These are phyloP conservation scores for Neodon shergylaensis DNA, from an alignment of 2,113 vertebrate genomes.

Conservation along the genomic window DNA sequence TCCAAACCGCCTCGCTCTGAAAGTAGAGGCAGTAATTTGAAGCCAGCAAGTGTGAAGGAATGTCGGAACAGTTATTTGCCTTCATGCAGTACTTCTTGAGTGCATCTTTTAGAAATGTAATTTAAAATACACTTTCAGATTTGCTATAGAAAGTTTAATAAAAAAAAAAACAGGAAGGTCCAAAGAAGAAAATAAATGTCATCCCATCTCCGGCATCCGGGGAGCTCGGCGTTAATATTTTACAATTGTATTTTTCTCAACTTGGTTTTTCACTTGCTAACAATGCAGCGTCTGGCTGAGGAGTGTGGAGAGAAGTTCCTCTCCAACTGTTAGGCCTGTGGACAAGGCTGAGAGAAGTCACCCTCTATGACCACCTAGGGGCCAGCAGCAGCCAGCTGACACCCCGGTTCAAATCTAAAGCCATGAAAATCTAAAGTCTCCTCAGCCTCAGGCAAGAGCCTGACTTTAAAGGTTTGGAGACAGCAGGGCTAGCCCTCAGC, in stretches of 20 bases:
- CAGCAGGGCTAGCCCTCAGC: background rate
- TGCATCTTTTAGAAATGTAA: conserved; percentile 65
- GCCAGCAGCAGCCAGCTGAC: background rate
- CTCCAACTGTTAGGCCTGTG: background rate
- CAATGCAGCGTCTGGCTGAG: background rate
- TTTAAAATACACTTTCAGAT: conserved; percentile 57
- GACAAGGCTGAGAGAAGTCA: background rate
- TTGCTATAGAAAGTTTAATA: conserved; percentile 54
- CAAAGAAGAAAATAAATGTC: conserved; percentile 52
- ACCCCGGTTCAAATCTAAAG: background rate
- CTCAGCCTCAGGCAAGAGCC: background rate
- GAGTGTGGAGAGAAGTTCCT: background rate
- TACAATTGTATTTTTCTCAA: background rate
- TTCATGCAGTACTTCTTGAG: conserved; percentile 62
- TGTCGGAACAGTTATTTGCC: conserved; percentile 62
- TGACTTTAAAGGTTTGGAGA: background rate
- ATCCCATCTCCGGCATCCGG: background rate
- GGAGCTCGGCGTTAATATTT: conserved; percentile 6
- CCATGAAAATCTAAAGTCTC: background rate
- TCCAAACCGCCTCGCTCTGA: conserved; percentile 1
- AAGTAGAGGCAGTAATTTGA: conserved; percentile 64
- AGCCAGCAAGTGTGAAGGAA: conserved; percentile 67
- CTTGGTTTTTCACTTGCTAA: conserved; percentile 19
- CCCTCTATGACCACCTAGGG: background rate
- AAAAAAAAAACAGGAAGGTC: conserved; percentile 16